Conservation (phyloP, 2,797 vertebrate species). For the Xenops minutus region DNA sequence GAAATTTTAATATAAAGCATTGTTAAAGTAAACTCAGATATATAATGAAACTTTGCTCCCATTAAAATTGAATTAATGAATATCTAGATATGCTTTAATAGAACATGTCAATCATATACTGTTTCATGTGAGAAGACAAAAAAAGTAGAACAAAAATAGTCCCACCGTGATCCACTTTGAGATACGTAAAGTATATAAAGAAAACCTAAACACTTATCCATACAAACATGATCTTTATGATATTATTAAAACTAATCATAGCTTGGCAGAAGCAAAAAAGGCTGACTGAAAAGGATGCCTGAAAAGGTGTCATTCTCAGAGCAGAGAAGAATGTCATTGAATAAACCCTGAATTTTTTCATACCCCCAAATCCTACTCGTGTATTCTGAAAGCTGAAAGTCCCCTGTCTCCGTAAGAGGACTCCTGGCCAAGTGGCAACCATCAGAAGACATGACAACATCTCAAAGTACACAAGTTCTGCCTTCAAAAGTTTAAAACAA, state of each 20-base stretch:
- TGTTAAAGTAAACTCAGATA: constrained; percentile 28
- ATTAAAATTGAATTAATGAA: constrained; percentile 29
- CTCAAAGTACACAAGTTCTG: constrained; percentile 35
- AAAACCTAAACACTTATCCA: neutral
- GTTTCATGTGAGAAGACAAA: neutral
- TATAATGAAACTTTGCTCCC: constrained; percentile 19
- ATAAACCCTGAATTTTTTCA: neutral
- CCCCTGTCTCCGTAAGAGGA: neutral
- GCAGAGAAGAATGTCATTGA: neutral
- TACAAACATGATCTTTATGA: neutral
- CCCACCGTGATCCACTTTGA: neutral
- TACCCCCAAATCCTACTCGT: neutral
- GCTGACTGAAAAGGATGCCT: neutral
- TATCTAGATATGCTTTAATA: constrained; percentile 1
- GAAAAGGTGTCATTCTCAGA: neutral
- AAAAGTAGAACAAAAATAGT: constrained; percentile 1
- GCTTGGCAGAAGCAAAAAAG: constrained; percentile 2
- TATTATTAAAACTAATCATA: constrained; percentile 12
- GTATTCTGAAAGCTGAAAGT: constrained; percentile 9
- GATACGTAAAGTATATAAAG: neutral
- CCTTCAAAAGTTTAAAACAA: constrained; percentile 41
- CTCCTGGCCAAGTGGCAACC: constrained; percentile 20
- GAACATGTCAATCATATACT: neutral
- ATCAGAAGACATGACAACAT: constrained; percentile 25
- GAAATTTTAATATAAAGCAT: constrained; percentile 45